phyloP scores from a whole-genome alignment of 2,797 vertebrate species.

The Anabas testudineus region DNA sequence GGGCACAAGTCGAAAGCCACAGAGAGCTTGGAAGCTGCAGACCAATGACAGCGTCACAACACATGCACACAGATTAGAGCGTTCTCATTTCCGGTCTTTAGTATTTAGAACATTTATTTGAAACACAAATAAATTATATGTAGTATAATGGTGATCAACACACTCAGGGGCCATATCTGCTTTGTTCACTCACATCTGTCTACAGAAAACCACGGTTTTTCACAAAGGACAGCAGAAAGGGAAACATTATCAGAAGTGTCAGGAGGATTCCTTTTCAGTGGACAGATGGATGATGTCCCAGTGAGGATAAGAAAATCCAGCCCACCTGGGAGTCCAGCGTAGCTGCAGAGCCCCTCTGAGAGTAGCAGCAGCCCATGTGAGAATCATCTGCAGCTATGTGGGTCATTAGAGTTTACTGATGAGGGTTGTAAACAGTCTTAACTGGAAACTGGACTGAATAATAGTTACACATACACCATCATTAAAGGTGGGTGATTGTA shows the following conservation, averaged over 20 bases:
- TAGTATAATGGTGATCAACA: slow-evolving; percentile 26
- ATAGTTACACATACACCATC: slow-evolving; percentile 4
- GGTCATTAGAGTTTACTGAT: slow-evolving; percentile 23
- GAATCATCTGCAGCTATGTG: slow-evolving; percentile 36
- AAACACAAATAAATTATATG: slow-evolving; percentile 50
- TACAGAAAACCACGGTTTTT: slow-evolving; percentile 9
- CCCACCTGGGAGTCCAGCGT: slow-evolving; percentile 68
- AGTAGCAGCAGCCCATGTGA: slow-evolving; percentile 39
- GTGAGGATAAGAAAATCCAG: slow-evolving; percentile 58
- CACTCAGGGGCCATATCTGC: background rate
- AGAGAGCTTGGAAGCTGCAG: slow-evolving; percentile 52
- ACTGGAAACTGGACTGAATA: background rate
- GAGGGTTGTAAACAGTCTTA: slow-evolving; percentile 2
- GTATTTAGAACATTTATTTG: slow-evolving; percentile 73
- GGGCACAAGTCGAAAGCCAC: slow-evolving; percentile 39
- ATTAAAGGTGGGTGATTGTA: background rate
- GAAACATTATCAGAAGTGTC: slow-evolving; percentile 28
- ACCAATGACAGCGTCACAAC: slow-evolving; percentile 71
- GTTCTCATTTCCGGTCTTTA: slow-evolving; percentile 79
- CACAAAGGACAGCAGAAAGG: slow-evolving; percentile 1
- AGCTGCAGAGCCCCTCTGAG: slow-evolving; percentile 42
- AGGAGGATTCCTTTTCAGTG: slow-evolving; percentile 34
- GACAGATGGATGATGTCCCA: slow-evolving; percentile 73
- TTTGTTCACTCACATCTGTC: slow-evolving; percentile 7
- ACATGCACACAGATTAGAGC: slow-evolving; percentile 75